These are phyloP conservation scores for Chrysina gloriosa DNA, from an alignment of 2,888 invertebrate species.

Conservation along the genomic window DNA sequence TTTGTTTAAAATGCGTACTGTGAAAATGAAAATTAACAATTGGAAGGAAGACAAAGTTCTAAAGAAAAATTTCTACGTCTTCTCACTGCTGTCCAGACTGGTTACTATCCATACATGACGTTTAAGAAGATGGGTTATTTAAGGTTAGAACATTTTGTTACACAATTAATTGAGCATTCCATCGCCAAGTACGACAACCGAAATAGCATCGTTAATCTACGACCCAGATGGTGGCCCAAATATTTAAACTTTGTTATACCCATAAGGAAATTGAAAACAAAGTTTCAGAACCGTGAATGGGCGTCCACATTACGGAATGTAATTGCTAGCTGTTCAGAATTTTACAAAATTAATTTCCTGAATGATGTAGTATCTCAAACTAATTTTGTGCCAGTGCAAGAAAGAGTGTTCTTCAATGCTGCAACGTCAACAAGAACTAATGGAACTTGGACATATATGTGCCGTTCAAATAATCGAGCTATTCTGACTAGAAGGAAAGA, in stretches of 20 bases:
- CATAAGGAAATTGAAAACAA: conserved; percentile 28
- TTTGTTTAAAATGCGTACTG: conserved; percentile 1
- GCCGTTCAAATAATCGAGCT: not conserved
- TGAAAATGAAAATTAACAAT: conserved; percentile 14
- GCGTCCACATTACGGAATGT: conserved; percentile 45
- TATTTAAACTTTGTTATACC: conserved; percentile 46
- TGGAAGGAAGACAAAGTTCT: conserved; percentile 4
- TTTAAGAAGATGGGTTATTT: conserved; percentile 40
- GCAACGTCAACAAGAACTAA: not conserved
- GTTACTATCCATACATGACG: conserved; percentile 42
- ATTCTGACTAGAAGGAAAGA: conserved; percentile 11
- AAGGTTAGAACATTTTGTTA: conserved; percentile 42
- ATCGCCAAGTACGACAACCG: conserved; percentile 4
- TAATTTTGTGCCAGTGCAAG: not conserved
- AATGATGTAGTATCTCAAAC: not conserved
- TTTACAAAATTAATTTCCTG: conserved; percentile 40
- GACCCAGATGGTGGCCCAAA: conserved; percentile 52
- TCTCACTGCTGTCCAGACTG: conserved; percentile 33
- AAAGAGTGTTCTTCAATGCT: not conserved
- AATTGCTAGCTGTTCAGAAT: conserved; percentile 44
- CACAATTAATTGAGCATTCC: conserved; percentile 40
- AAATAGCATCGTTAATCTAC: not conserved
- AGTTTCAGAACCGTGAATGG: conserved; percentile 42
- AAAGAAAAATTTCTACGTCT: not conserved
- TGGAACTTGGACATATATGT: conserved; percentile 2